Evolutionary conservation across 53 echinoderm and acorn worm genomes (phyloP).

Genomic region (Echinometra lucunter): DNA sequence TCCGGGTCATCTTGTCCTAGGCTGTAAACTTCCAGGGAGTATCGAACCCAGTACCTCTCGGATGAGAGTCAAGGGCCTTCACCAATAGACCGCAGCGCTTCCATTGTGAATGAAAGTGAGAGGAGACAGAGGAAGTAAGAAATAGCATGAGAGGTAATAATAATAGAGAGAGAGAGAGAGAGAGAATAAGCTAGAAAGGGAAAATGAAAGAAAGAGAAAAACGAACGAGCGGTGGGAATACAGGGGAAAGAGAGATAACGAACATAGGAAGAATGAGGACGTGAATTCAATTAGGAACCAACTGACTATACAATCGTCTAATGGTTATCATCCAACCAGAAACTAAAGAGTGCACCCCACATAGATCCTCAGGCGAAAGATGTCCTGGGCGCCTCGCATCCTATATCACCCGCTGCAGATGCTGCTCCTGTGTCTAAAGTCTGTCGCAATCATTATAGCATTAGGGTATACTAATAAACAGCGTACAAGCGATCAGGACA

Average conservation of each 20-base stretch:
- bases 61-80: too few species aligned
- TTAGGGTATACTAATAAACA: constrained; percentile 24
- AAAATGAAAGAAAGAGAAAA: not conserved
- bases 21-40: too few species aligned
- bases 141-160: not conserved
- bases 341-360: constrained; percentile 1
- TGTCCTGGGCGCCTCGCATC: not conserved
- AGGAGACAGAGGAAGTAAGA: not conserved
- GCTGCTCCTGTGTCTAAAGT: not conserved
- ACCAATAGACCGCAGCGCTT: too few species aligned
- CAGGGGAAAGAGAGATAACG: not conserved
- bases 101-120: not conserved
- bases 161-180: not conserved
- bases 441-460: constrained; percentile 39
- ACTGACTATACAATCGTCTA: not conserved
- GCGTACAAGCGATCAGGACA: not conserved
- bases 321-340: constrained; percentile 1
- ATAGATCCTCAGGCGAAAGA: not conserved
- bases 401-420: not conserved
- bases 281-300: constrained; percentile 40
- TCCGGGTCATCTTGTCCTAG: too few species aligned
- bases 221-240: too few species aligned
- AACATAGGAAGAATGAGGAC: not conserved
- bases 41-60: too few species aligned
- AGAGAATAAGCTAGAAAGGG: not conserved